Conservation (phyloP, 2,797 vertebrate species). For the Eulemur coronatus region DNA sequence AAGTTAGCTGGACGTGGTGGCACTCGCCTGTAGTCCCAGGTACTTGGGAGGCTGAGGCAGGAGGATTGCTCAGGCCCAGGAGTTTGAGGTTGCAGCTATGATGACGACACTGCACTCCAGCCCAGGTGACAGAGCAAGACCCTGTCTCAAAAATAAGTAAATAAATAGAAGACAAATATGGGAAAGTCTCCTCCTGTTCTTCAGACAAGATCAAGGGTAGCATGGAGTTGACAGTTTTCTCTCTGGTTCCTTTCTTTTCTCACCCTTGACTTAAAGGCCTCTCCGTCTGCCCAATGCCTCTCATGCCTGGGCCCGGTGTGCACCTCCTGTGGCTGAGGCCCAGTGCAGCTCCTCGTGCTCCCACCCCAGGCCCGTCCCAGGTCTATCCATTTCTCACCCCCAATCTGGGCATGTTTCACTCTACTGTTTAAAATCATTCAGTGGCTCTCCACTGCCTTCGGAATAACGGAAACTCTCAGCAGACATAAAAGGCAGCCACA, state of each 20-base stretch:
- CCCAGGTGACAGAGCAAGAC: not conserved
- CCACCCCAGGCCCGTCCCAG: accelerated
- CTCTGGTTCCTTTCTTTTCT: not conserved
- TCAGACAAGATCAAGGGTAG: not conserved
- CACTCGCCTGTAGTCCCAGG: too few relatives aligned
- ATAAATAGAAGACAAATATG: not conserved
- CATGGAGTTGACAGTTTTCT: not conserved
- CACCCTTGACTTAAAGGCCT: not conserved
- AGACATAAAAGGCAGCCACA: not conserved
- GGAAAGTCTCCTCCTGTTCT: not conserved
- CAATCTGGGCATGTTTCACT: not conserved
- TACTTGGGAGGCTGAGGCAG: not conserved
- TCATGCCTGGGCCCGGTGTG: accelerated
- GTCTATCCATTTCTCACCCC: not conserved
- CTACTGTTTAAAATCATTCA: too few relatives aligned
- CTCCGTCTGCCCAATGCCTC: not conserved
- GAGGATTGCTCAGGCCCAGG: not conserved
- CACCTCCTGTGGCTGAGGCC: accelerated
- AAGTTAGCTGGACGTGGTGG: not conserved
- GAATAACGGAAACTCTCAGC: not conserved
- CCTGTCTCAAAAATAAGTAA: not conserved
- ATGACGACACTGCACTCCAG: not conserved
- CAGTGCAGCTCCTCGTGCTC: not conserved
- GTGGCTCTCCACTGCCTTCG: not conserved
- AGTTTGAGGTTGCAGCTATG: not conserved